Percentiles rank a stretch among this genome's conserved stretches.
These are phyloP conservation scores for Coptotermes formosanus DNA, from an alignment of 1,140 invertebrate genomes.

Conservation along the genomic window DNA sequence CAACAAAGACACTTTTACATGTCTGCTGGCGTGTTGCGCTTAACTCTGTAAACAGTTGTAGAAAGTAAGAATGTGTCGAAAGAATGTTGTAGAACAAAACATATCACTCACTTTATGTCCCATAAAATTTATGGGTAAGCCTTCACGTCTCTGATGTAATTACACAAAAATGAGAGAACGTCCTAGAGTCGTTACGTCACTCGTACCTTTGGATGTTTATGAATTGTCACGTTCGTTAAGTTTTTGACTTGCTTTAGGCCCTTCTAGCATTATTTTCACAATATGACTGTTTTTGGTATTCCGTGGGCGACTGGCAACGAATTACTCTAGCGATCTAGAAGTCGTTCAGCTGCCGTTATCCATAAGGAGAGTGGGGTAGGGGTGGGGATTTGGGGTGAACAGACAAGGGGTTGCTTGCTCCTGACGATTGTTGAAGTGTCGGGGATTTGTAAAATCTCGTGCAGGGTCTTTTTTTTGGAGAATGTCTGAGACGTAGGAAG, in stretches of 20 bases:
- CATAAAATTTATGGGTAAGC: too few species aligned
- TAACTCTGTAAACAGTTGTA: too few species aligned
- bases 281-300: neutral
- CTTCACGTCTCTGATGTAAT: too few species aligned
- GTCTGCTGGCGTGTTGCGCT: too few species aligned
- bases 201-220: too few species aligned
- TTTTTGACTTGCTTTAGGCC: neutral
- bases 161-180: too few species aligned
- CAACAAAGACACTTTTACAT: too few species aligned
- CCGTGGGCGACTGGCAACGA: neutral
- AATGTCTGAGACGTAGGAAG: neutral
- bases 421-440: slow-evolving; percentile 5
- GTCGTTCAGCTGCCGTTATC: neutral
- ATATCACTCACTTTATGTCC: too few species aligned
- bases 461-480: neutral
- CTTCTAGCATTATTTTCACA: neutral
- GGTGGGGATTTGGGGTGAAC: neutral
- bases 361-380: neutral
- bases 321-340: slow-evolving; percentile 12
- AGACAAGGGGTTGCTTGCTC: neutral
- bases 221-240: too few species aligned
- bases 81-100: too few species aligned
- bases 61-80: too few species aligned
- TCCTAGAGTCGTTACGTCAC: too few species aligned
- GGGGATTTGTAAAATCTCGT: neutral